These are phyloP conservation scores for Lepisosteus osseus DNA, from an alignment of 2,113 vertebrate genomes.

Conservation along the genomic window DNA sequence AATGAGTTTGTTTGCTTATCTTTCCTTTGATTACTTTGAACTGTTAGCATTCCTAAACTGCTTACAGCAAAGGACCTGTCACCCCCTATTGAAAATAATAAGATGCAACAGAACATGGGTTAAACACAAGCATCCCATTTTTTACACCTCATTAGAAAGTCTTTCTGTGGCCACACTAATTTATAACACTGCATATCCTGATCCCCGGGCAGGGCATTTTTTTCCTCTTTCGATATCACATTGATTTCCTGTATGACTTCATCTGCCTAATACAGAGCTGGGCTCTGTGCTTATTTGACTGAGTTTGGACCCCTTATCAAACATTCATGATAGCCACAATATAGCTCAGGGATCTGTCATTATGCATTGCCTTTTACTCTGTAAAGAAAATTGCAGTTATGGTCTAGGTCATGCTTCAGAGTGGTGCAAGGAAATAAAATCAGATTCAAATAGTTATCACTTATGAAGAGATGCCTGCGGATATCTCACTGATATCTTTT, in stretches of 20 bases:
- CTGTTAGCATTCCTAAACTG: not conserved
- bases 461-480: too few relatives aligned
- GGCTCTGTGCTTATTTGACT: slow-evolving; percentile 72
- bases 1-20: not conserved
- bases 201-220: slow-evolving; percentile 62
- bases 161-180: slow-evolving; percentile 50
- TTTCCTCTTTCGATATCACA: slow-evolving; percentile 76
- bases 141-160: slow-evolving; percentile 44
- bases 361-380: slow-evolving; percentile 1
- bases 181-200: slow-evolving; percentile 55
- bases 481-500: too few relatives aligned
- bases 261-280: slow-evolving; percentile 84
- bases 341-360: slow-evolving; percentile 8
- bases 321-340: slow-evolving; percentile 62
- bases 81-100: not conserved
- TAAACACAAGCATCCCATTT: slow-evolving; percentile 11
- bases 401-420: not conserved
- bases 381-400: slow-evolving; percentile 5
- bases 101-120: not conserved
- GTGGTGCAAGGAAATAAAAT: not conserved
- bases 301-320: slow-evolving; percentile 77
- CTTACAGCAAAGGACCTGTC: not conserved
- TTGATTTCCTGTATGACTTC: slow-evolving; percentile 92
- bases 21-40: slow-evolving; percentile 9
- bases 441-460: too few relatives aligned